These are phyloP conservation scores for Cebidichthys violaceus DNA, from an alignment of 2,113 vertebrate species.

Conservation along the genomic window DNA sequence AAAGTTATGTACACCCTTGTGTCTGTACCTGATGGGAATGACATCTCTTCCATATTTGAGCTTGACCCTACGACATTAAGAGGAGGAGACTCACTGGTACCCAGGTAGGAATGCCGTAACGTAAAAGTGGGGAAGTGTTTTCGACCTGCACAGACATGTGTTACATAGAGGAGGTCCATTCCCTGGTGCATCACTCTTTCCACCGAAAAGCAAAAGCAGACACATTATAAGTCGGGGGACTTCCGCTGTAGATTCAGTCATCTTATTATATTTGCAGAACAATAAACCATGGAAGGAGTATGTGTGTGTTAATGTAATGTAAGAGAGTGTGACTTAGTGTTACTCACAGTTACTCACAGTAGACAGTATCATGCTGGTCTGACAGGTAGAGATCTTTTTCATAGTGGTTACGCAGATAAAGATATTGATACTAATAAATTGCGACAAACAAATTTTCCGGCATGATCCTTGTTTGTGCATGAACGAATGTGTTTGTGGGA, in stretches of 20 bases:
- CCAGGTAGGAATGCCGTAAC: slow-evolving; percentile 85
- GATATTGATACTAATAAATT: background rate
- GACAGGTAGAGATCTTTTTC: background rate
- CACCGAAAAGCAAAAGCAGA: slow-evolving; percentile 27
- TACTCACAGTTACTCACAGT: background rate
- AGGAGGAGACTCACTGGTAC: slow-evolving; percentile 97
- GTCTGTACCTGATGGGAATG: slow-evolving; percentile 96
- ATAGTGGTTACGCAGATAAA: background rate
- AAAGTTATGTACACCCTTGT: slow-evolving; percentile 97
- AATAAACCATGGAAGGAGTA: background rate
- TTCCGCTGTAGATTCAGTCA: slow-evolving; percentile 34
- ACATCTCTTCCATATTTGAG: slow-evolving; percentile 99
- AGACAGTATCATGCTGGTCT: background rate
- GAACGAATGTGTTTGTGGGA: background rate
- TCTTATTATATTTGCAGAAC: slow-evolving; percentile 12
- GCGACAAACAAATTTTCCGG: background rate
- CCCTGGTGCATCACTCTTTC: slow-evolving; percentile 29
- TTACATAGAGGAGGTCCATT: background rate
- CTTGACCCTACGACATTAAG: slow-evolving; percentile 96
- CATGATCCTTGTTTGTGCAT: background rate
- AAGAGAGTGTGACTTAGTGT: slow-evolving; percentile 4
- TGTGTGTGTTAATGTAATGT: background rate
- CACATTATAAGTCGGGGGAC: slow-evolving; percentile 5
- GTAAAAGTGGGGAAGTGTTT: background rate
- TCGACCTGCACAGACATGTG: background rate